Conservation (phyloP, 2,888 invertebrate species). For the Noctua comes region DNA sequence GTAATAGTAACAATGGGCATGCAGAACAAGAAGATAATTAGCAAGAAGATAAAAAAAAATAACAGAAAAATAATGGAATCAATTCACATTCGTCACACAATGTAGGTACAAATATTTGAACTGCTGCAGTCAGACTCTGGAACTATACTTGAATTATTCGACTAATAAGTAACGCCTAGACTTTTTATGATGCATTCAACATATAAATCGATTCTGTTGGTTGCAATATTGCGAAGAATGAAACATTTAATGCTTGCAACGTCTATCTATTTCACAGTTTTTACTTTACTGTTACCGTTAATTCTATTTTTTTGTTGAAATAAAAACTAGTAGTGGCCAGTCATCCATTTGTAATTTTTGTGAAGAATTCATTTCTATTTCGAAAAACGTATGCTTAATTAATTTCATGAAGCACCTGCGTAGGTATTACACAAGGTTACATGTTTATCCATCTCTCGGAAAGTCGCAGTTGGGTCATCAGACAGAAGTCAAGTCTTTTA, state of each 20-base stretch:
- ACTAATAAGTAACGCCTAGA: background rate
- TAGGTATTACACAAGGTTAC: background rate
- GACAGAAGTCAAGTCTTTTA: background rate
- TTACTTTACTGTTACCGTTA: slow-evolving; percentile 7
- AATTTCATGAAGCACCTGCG: background rate
- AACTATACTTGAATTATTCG: background rate
- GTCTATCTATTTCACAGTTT: slow-evolving; percentile 32
- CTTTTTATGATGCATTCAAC: slow-evolving; percentile 18
- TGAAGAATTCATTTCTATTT: slow-evolving; percentile 21
- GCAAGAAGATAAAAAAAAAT: background rate
- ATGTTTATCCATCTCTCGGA: background rate
- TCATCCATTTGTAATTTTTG: slow-evolving; percentile 14
- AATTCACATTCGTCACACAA: background rate
- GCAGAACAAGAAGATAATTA: too few species aligned
- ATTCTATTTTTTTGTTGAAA: slow-evolving; percentile 19
- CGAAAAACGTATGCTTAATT: background rate
- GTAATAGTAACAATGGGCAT: too few species aligned
- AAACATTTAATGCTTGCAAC: slow-evolving; percentile 29
- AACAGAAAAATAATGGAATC: background rate
- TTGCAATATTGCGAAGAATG: slow-evolving; percentile 28
- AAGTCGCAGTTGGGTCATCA: background rate
- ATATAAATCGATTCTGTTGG: slow-evolving; percentile 9
- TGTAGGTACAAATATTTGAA: background rate
- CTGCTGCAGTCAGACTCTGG: background rate
- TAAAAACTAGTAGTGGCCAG: slow-evolving; percentile 25